These are phyloP conservation scores for Linhomoeus sp. DNA, from an alignment of 2,888 invertebrate genomes.

Conservation along the genomic window DNA sequence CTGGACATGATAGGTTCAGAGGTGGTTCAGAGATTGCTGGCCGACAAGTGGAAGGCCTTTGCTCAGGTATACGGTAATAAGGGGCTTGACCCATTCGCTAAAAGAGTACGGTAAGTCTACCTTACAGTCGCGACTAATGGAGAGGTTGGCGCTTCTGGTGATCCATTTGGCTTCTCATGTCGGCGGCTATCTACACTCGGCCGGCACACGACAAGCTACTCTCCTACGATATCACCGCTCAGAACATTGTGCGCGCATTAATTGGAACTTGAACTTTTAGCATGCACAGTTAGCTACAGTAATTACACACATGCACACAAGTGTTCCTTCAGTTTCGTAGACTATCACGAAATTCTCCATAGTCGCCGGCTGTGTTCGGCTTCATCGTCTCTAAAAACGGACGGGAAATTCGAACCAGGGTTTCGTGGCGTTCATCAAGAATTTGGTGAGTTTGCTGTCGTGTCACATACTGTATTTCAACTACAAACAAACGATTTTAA, in stretches of 20 bases:
- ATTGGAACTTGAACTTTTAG: background rate
- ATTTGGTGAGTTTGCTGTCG: conserved; percentile 44
- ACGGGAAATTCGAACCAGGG: conserved; percentile 89
- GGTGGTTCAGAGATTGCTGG: conserved; percentile 80
- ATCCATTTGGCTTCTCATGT: conserved; percentile 67
- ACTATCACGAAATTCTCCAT: conserved; percentile 62
- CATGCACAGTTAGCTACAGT: too few species aligned
- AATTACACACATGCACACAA: too few species aligned
- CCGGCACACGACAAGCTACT: conserved; percentile 45
- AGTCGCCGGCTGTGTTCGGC: conserved; percentile 61
- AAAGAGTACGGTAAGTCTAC: too few species aligned
- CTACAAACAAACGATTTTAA: background rate
- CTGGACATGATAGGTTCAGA: conserved; percentile 96
- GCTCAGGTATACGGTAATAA: conserved; percentile 48
- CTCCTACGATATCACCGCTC: conserved; percentile 3
- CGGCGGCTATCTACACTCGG: conserved; percentile 73
- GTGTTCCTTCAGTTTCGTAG: conserved; percentile 38
- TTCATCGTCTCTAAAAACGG: conserved; percentile 72
- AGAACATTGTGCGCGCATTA: background rate
- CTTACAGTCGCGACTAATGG: conserved; percentile 65
- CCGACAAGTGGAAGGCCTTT: conserved; percentile 99
- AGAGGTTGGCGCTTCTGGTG: conserved; percentile 64
- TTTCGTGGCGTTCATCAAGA: conserved; percentile 63
- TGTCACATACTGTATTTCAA: background rate
- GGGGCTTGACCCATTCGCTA: background rate